Conservation (phyloP, 2,797 vertebrate species). For the Crypturellus tataupa region DNA sequence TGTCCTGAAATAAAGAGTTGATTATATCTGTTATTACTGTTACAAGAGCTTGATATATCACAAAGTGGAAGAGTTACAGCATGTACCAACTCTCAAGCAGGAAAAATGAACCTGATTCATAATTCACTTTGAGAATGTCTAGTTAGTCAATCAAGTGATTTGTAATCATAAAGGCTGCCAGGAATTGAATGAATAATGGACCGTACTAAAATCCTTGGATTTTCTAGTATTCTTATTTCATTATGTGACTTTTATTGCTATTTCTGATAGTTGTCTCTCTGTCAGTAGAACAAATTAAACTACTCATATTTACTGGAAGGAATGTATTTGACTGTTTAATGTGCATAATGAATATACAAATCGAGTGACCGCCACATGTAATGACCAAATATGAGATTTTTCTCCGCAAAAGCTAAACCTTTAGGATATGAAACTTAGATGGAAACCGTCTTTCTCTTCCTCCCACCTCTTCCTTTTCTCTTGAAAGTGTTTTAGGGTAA, state of each 20-base stretch:
- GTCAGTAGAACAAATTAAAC: conserved; percentile 77
- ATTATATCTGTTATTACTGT: conserved; percentile 81
- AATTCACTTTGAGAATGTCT: conserved; percentile 94
- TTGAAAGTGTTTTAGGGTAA: conserved; percentile 53
- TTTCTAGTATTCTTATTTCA: conserved; percentile 82
- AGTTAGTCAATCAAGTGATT: conserved; percentile 99
- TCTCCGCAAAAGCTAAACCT: background rate
- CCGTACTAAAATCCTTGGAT: conserved; percentile 88
- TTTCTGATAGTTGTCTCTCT: conserved; percentile 74
- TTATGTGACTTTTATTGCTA: conserved; percentile 81
- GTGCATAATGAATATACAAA: conserved; percentile 48
- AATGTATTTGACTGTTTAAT: conserved; percentile 65
- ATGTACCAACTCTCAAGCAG: conserved; percentile 81
- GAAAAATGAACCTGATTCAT: conserved; percentile 86
- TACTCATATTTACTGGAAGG: conserved; percentile 70
- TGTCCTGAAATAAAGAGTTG: conserved; percentile 81
- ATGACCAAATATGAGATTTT: conserved; percentile 33
- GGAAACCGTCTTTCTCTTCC: background rate
- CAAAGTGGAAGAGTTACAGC: conserved; percentile 79
- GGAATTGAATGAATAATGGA: conserved; percentile 96
- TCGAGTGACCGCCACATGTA: conserved; percentile 42
- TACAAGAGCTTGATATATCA: conserved; percentile 81
- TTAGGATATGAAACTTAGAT: background rate
- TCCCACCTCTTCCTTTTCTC: conserved; percentile 7
- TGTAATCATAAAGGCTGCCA: conserved; percentile 98